A percentile compares a stretch with the other conserved stretches of the same genome.
Conservation (phyloP, 2,888 invertebrate genomes). For the Steinernema hermaphroditum region DNA sequence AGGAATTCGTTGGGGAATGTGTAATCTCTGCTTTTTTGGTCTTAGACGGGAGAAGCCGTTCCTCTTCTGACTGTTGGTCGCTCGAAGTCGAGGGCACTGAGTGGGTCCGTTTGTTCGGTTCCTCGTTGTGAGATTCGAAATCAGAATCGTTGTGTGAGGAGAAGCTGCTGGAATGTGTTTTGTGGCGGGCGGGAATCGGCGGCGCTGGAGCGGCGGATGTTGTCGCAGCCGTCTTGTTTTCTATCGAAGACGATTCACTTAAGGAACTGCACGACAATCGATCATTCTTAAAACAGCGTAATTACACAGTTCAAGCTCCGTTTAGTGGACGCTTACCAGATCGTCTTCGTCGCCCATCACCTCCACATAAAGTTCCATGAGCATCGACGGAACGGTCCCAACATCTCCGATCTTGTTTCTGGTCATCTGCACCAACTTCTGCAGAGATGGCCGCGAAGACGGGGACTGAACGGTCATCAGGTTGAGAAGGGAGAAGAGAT, state of each 20-base stretch:
- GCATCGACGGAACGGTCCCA: conserved; percentile 47
- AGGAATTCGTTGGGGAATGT: background rate
- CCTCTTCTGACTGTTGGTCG: conserved; percentile 19
- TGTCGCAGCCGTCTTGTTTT: background rate
- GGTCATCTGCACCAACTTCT: conserved; percentile 62
- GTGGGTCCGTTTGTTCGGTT: conserved; percentile 6
- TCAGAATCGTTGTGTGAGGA: conserved; percentile 19
- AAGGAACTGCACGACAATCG: conserved; percentile 18
- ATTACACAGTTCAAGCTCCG: background rate
- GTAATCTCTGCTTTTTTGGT: conserved; percentile 8
- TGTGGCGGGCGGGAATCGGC: conserved; percentile 9
- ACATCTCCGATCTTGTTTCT: conserved; percentile 51
- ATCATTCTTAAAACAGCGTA: conserved; percentile 24
- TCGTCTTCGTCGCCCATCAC: conserved; percentile 64
- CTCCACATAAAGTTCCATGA: conserved; percentile 59
- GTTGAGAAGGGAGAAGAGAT: conserved; percentile 62
- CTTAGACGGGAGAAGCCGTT: background rate
- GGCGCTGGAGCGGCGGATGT: background rate
- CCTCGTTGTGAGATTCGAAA: conserved; percentile 12
- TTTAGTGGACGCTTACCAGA: conserved; percentile 36
- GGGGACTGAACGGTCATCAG: conserved; percentile 55
- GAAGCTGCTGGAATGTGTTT: conserved; percentile 15
- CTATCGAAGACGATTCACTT: conserved; percentile 17
- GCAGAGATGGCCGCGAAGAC: conserved; percentile 58
- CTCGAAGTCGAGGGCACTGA: conserved; percentile 7